Evolutionary conservation across 2,888 invertebrate species (phyloP), one percentile per base, ranked within the genome.

Genomic region (Timema podura): DNA sequence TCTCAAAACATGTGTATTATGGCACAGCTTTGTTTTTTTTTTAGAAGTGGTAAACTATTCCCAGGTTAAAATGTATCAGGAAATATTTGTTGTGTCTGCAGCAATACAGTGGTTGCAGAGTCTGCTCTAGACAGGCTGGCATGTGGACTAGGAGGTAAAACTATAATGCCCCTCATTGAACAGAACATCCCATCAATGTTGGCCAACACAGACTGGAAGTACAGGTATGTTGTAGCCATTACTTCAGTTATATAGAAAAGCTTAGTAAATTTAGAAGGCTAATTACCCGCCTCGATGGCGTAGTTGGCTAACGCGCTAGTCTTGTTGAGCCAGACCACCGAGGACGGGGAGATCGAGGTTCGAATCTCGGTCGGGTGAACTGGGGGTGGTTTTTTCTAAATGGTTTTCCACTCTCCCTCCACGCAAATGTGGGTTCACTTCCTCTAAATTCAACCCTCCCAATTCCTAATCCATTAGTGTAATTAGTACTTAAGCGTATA

Each of bases 81-180:
- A 15, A 48, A 45, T 64, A 57, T 8, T 16, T 65, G 30, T 30
- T 30, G 9, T 5, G 57, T n/a, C 69, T 82, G 71, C 81, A 93
- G 95, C 77, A 96, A 97, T 81, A 92, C 94, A 76, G 93, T 96
- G 7, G 94, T 96, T 65, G 99, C 96, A 0, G 99, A 99, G 81
- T 95, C 96, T 44, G 95, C 97, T 8, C 84, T 99, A 70, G 99
- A 99, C 84, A 90, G 99, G 74, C 86, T 99, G 79, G 96, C 98
- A n/a, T 98, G 97, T 82, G 96, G 96, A 5, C 87, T 99, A 59
- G 98, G 98, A 73, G 96, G 96, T 47, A 92, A 92, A 85, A 92
- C 92, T 0, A 92, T 99, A 83, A 83, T 99, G 73, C 94, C 94
- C 0, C 89, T 94, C 77, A 94, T 98, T 70, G 91, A 95, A 74